Conservation (phyloP, 1,140 invertebrate genomes). For the Acromyrmex echinatior region DNA sequence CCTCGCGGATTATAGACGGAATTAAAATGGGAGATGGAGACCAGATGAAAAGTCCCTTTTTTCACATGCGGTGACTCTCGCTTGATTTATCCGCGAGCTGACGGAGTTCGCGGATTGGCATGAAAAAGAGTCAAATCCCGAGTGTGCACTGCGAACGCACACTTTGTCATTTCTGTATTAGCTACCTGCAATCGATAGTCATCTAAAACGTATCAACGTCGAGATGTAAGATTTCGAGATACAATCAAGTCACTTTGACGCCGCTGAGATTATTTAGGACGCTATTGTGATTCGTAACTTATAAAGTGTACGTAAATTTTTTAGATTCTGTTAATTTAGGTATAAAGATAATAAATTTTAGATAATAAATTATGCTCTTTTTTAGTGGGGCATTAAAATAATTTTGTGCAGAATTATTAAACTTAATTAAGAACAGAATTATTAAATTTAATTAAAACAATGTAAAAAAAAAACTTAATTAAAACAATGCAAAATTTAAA, state of each 20-base stretch:
- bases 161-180: not conserved
- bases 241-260: slow-evolving; percentile 15
- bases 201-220: slow-evolving; percentile 16
- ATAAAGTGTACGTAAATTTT: not conserved
- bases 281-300: not conserved
- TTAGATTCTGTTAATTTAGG: not conserved
- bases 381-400: not conserved
- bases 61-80: slow-evolving; percentile 38
- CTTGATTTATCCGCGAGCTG: slow-evolving; percentile 38
- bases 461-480: not conserved
- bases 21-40: slow-evolving; percentile 67
- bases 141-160: not conserved
- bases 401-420: not conserved
- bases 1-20: slow-evolving; percentile 69
- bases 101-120: not conserved
- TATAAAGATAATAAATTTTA: not conserved
- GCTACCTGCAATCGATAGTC: slow-evolving; percentile 36
- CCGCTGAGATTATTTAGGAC: not conserved
- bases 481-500: not conserved
- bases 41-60: slow-evolving; percentile 45
- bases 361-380: not conserved
- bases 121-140: slow-evolving; percentile 18
- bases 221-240: slow-evolving; percentile 23
- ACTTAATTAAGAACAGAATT: not conserved
- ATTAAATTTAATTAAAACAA: not conserved